A percentile compares a stretch with the other conserved stretches of the same genome.
Conservation (phyloP, 2,797 vertebrate genomes). For the Cetoscarus ocellatus region DNA sequence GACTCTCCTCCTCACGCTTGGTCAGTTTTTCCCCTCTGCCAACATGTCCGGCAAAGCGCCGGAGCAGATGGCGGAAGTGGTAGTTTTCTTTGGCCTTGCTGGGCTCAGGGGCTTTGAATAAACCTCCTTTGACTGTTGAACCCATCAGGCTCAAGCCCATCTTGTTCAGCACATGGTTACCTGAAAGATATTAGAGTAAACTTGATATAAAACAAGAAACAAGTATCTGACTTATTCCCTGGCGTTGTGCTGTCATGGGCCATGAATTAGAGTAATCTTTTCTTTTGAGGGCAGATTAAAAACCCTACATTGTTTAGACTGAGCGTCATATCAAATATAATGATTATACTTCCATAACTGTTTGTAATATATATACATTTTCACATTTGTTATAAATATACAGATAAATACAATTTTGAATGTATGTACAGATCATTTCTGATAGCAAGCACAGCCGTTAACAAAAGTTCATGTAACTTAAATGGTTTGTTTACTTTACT, state of each 20-base stretch:
- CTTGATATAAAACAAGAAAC: neutral
- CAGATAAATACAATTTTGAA: too few relatives aligned
- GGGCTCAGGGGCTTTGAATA: conserved; percentile 60
- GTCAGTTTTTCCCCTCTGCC: conserved; percentile 48
- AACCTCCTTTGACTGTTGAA: conserved; percentile 11
- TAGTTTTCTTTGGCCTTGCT: conserved; percentile 61
- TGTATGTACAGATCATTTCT: too few relatives aligned
- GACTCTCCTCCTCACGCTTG: conserved; percentile 48
- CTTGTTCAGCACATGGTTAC: conserved; percentile 85
- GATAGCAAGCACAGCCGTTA: too few relatives aligned
- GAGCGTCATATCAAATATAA: too few relatives aligned
- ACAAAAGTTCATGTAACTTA: too few relatives aligned
- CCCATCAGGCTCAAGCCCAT: conserved; percentile 84
- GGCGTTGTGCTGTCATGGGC: neutral
- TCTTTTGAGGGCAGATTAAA: too few relatives aligned
- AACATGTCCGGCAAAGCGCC: conserved; percentile 72
- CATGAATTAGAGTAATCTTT: too few relatives aligned
- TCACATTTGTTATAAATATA: too few relatives aligned
- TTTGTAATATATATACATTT: too few relatives aligned
- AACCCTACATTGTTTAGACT: too few relatives aligned
- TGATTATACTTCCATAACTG: too few relatives aligned
- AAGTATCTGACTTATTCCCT: neutral
- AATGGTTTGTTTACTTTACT: too few relatives aligned
- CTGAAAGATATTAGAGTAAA: conserved; percentile 54
- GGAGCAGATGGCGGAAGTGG: conserved; percentile 81